These are phyloP conservation scores for Metallyticus violacea DNA, from an alignment of 2,888 invertebrate species.

Conservation along the genomic window DNA sequence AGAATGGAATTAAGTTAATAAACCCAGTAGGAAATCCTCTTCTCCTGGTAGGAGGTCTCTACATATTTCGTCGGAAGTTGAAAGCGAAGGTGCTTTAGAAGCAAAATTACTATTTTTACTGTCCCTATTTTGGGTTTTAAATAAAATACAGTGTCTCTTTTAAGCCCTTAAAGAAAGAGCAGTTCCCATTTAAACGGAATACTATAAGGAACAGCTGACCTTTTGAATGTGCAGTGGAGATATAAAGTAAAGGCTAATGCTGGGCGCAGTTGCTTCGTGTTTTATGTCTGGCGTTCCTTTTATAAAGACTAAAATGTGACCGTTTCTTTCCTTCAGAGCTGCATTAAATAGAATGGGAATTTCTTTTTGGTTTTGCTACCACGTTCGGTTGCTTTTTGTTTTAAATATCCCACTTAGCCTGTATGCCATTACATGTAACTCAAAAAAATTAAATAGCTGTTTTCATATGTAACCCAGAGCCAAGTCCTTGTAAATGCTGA, in stretches of 20 bases:
- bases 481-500: too few species aligned
- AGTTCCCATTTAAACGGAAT: neutral
- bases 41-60: neutral
- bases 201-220: too few species aligned
- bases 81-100: neutral
- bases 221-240: too few species aligned
- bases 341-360: neutral
- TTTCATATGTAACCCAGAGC: neutral
- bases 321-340: neutral
- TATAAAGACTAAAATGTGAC: neutral
- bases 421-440: neutral
- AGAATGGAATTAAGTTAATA: neutral
- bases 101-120: neutral
- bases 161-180: neutral
- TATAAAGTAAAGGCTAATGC: too few species aligned
- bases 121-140: neutral
- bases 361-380: too few species aligned
- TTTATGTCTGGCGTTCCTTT: neutral
- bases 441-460: neutral
- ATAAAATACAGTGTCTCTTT: neutral
- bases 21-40: neutral
- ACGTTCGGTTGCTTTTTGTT: neutral
- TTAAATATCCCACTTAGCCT: neutral
- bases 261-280: neutral
- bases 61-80: neutral